phyloP scores from a whole-genome alignment of 1,140 invertebrate genomes.

The Ooceraea biroi region DNA sequence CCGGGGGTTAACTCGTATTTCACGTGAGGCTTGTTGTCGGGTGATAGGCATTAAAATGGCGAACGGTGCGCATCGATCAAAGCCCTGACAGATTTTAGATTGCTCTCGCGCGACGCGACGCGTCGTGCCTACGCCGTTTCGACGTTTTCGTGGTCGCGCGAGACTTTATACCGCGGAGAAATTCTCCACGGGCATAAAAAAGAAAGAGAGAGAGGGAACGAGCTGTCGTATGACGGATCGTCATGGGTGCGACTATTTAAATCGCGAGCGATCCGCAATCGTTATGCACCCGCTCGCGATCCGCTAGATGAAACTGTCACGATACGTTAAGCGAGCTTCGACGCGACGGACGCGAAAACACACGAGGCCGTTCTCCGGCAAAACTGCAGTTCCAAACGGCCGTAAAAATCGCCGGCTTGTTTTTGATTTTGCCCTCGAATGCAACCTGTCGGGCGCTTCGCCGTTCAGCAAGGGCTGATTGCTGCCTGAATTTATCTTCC shows the following conservation, averaged over 20 bases:
- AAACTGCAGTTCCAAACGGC: constrained; percentile 37
- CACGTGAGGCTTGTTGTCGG: constrained; percentile 82
- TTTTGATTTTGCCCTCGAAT: constrained; percentile 50
- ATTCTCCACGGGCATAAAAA: constrained; percentile 44
- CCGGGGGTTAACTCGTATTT: constrained; percentile 83
- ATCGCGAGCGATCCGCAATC: constrained; percentile 58
- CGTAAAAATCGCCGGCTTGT: constrained; percentile 54
- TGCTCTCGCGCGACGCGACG: constrained; percentile 73
- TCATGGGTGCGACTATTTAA: constrained; percentile 69
- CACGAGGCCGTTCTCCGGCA: background rate
- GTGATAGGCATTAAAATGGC: constrained; percentile 85
- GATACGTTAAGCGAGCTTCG: constrained; percentile 52
- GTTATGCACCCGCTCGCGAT: constrained; percentile 42
- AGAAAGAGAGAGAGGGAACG: background rate
- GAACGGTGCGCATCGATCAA: constrained; percentile 85
- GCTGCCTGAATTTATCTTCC: constrained; percentile 42
- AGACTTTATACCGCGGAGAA: constrained; percentile 71
- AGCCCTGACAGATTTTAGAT: constrained; percentile 86
- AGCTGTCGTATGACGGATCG: constrained; percentile 64
- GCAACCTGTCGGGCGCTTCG: constrained; percentile 1
- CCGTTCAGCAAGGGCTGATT: constrained; percentile 5
- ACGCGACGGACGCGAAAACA: constrained; percentile 28
- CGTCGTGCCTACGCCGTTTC: constrained; percentile 62
- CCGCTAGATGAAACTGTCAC: constrained; percentile 71
- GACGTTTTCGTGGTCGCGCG: constrained; percentile 71